Conservation (phyloP, 2,113 vertebrate genomes). For the Cyprinodon tularosa region DNA sequence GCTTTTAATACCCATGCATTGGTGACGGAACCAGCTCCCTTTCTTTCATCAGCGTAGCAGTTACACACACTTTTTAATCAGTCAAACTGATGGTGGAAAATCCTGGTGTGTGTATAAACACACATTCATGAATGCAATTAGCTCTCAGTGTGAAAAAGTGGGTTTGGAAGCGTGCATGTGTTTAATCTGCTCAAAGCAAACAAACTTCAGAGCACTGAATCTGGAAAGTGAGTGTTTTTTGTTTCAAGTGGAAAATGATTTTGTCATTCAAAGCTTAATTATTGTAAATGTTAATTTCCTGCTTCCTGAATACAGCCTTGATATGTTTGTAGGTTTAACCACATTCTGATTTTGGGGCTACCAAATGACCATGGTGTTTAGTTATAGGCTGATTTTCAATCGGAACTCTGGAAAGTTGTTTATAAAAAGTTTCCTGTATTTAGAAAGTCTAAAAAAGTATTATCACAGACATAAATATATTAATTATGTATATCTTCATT, state of each 20-base stretch:
- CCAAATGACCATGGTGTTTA: conserved; percentile 42
- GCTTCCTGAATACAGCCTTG: conserved; percentile 58
- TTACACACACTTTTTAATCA: conserved; percentile 56
- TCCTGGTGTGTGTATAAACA: conserved; percentile 30
- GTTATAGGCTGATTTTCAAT: conserved; percentile 37
- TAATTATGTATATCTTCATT: not conserved
- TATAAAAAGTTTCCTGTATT: conserved; percentile 53
- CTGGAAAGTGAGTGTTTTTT: conserved; percentile 36
- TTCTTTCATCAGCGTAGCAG: conserved; percentile 64
- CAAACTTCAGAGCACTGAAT: conserved; percentile 30
- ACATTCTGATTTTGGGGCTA: conserved; percentile 34
- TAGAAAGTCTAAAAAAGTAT: conserved; percentile 21
- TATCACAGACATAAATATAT: not conserved
- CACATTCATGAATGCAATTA: conserved; percentile 50
- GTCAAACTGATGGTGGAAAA: conserved; percentile 52
- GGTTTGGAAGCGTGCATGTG: conserved; percentile 18
- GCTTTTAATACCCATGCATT: conserved; percentile 18
- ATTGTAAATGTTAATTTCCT: conserved; percentile 55
- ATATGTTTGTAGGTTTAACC: conserved; percentile 44
- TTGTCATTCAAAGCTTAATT: conserved; percentile 29
- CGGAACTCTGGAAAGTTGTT: conserved; percentile 12
- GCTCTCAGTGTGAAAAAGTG: conserved; percentile 17
- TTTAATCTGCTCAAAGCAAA: conserved; percentile 57
- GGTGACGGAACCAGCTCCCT: conserved; percentile 61
- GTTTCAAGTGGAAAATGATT: conserved; percentile 60